These are phyloP conservation scores for Bungarus multicinctus DNA, from an alignment of 2,113 vertebrate species.

Conservation along the genomic window DNA sequence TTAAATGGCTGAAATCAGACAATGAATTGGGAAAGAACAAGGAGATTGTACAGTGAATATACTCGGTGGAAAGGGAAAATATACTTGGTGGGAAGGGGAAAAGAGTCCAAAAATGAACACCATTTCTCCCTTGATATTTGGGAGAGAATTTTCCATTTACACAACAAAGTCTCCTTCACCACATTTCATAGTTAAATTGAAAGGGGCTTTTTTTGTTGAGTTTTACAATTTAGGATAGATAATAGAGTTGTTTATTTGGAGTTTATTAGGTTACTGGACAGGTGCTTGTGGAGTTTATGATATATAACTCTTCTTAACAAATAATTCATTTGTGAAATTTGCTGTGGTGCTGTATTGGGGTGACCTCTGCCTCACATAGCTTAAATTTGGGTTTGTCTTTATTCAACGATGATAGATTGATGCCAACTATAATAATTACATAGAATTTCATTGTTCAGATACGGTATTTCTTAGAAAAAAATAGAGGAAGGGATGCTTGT, in stretches of 20 bases:
- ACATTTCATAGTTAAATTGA: neutral
- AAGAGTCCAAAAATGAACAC: neutral
- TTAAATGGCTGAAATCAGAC: neutral
- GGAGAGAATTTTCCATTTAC: neutral
- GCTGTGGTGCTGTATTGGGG: neutral
- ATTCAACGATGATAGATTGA: neutral
- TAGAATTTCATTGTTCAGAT: neutral
- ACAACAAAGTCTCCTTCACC: neutral
- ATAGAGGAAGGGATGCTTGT: neutral
- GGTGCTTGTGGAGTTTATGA: neutral
- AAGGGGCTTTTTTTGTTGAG: neutral
- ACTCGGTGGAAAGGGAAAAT: neutral
- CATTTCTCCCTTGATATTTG: neutral
- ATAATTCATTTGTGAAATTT: neutral
- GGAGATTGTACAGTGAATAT: neutral
- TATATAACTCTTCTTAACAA: neutral
- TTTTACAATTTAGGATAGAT: neutral
- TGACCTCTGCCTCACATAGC: neutral
- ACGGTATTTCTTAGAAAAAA: neutral
- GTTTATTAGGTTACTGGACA: neutral
- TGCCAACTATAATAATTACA: neutral
- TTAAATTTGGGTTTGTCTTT: neutral
- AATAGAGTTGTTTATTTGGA: neutral
- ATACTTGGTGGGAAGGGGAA: too few relatives aligned
- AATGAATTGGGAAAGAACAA: neutral